Conservation (phyloP, 2,113 vertebrate genomes). For the Hydrolagus affinis region DNA sequence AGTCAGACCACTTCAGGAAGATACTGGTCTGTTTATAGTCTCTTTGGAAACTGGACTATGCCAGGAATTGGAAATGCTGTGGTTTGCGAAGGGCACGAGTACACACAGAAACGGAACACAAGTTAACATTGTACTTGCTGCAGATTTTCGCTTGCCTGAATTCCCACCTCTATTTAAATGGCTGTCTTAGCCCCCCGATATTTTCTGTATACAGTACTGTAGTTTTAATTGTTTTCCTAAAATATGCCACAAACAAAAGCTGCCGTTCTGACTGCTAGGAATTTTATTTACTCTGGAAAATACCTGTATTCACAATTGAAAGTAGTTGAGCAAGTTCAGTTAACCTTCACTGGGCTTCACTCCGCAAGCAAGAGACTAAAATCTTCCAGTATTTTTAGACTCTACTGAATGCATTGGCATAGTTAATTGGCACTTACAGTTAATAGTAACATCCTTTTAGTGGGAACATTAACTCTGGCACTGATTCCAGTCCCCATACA, state of each 20-base stretch:
- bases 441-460: background rate
- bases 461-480: background rate
- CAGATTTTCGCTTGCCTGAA: background rate
- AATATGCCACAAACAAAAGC: background rate
- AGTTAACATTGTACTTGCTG: background rate
- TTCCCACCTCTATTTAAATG: no score
- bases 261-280: background rate
- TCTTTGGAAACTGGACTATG: background rate
- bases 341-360: background rate
- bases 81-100: background rate
- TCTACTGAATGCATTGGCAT: background rate
- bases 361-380: background rate
- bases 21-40: background rate
- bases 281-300: background rate
- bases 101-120: background rate
- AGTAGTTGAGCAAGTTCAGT: background rate
- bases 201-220: background rate
- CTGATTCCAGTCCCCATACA: background rate
- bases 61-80: background rate
- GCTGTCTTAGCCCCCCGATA: no score
- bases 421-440: background rate
- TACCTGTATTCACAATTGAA: background rate
- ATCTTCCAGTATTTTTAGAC: background rate
- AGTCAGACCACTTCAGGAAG: background rate
- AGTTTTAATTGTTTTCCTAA: background rate